Evolutionary conservation across 2,113 vertebrate genomes (phyloP).

Genomic region (Pandion haliaetus): DNA sequence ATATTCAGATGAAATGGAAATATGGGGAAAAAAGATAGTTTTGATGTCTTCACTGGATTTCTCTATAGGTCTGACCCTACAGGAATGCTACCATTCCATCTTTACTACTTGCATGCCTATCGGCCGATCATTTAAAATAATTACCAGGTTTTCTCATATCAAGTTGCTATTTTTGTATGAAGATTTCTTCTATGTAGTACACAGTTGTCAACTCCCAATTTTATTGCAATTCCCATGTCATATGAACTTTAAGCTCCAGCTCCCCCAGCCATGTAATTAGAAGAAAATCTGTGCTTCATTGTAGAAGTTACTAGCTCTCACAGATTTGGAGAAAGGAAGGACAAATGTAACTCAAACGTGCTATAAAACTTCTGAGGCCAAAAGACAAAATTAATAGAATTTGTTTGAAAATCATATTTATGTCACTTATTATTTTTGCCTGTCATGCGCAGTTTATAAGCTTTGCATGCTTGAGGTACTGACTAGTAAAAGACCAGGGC

Average conservation of each 20-base stretch:
- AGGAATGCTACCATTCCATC: not conserved
- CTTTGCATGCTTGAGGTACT: not conserved
- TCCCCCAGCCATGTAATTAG: not conserved
- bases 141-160: not conserved
- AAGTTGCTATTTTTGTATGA: not conserved
- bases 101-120: not conserved
- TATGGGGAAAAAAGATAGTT: not conserved
- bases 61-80: not conserved
- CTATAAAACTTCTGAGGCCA: not conserved
- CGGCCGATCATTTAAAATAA: not conserved
- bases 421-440: not conserved
- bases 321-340: not conserved
- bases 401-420: not conserved
- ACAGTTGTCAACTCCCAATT: not conserved
- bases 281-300: not conserved
- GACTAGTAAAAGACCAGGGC: not conserved
- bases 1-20: not conserved
- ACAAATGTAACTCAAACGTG: not conserved
- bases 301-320: not conserved
- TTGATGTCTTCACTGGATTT: not conserved
- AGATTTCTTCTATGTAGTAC: not conserved
- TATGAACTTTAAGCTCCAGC: not conserved
- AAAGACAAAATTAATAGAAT: not conserved
- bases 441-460: not conserved
- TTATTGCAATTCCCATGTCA: not conserved